Evolutionary conservation across 1,140 invertebrate species (phyloP).

Genomic region (Pinna nobilis): DNA sequence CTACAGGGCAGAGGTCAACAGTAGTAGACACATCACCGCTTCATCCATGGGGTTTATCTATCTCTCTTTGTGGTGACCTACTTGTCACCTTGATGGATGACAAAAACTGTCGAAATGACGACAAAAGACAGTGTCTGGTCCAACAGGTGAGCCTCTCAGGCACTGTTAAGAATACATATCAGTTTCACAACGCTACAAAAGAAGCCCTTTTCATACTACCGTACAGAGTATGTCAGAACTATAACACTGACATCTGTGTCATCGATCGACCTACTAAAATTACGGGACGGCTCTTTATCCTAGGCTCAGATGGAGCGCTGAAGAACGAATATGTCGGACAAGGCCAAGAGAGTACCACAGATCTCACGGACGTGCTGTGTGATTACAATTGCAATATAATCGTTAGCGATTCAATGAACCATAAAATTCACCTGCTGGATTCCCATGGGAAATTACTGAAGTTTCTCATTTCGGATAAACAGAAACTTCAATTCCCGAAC

Average conservation of each 20-base stretch:
- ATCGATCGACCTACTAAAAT: neutral
- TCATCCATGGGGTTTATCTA: neutral
- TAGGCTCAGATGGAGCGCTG: neutral
- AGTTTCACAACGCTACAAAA: neutral
- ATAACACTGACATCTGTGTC: conserved; percentile 8
- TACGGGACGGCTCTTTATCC: conserved; percentile 5
- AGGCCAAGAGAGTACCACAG: neutral
- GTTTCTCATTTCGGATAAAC: too few species aligned
- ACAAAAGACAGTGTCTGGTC: neutral
- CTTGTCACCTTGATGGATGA: neutral
- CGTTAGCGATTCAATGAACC: too few species aligned
- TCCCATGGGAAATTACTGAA: too few species aligned
- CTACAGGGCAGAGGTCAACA: neutral
- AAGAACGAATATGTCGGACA: neutral
- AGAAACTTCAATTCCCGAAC: too few species aligned
- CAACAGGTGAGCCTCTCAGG: conserved; percentile 8
- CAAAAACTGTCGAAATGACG: neutral
- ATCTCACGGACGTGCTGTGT: neutral
- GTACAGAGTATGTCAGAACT: neutral
- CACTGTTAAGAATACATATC: neutral
- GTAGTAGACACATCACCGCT: neutral
- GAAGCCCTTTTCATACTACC: neutral
- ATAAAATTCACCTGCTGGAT: too few species aligned
- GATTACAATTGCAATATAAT: too few species aligned
- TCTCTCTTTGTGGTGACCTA: neutral